Conservation (phyloP, 35 echinoderm and acorn worm genomes). For the Nesometra sesokonis region DNA sequence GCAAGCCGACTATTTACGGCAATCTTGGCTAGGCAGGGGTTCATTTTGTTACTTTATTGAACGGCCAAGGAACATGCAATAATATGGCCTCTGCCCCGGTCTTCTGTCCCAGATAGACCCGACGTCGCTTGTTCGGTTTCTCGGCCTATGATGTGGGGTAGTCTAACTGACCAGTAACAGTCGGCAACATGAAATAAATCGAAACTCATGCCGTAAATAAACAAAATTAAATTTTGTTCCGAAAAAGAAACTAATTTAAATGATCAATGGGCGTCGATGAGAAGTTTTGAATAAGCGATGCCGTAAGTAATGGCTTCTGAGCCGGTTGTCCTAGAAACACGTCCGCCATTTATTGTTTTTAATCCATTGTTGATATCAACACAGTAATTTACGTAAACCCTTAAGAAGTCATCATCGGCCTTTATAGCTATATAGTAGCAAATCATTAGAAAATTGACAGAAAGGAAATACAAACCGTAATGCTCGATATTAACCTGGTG, state of each 20-base stretch:
- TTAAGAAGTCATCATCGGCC: too few species aligned
- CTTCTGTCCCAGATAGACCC: not conserved
- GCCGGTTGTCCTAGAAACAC: not conserved
- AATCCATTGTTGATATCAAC: not conserved
- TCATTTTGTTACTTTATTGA: not conserved
- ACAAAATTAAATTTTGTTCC: not conserved
- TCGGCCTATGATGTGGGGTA: not conserved
- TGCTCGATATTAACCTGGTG: not conserved
- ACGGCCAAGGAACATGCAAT: not conserved
- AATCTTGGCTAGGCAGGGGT: not conserved
- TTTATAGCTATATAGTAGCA: not conserved
- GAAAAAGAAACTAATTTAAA: not conserved
- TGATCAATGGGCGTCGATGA: not conserved
- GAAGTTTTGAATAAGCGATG: not conserved
- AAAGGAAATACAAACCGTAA: not conserved
- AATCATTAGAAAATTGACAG: not conserved
- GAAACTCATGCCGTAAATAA: not conserved
- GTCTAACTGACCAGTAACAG: not conserved
- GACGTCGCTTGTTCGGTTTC: not conserved
- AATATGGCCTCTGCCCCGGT: not conserved
- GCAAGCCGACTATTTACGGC: not conserved
- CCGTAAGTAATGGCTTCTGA: not conserved
- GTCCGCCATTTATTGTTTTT: not conserved
- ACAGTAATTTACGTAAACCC: not conserved
- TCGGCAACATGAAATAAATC: not conserved